A percentile compares a stretch with the other conserved stretches of the same genome.
These are phyloP conservation scores for Apis laboriosa DNA, from an alignment of 1,140 invertebrate genomes.

Conservation along the genomic window DNA sequence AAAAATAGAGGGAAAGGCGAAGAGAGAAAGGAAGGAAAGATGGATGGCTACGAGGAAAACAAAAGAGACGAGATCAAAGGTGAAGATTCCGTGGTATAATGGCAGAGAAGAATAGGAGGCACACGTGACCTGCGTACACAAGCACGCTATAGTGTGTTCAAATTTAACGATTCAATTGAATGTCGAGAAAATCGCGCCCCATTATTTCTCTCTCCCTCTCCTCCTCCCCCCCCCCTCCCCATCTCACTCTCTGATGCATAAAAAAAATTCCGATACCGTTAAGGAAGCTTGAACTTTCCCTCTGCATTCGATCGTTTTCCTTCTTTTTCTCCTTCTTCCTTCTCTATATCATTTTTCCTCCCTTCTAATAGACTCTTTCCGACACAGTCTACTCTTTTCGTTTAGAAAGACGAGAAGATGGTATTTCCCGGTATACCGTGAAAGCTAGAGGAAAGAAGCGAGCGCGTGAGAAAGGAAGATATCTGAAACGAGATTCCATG, in stretches of 20 bases:
- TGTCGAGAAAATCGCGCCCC: background rate
- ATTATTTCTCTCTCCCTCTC: background rate
- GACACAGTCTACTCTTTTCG: background rate
- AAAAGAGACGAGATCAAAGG: too few species aligned
- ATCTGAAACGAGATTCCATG: background rate
- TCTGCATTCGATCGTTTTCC: background rate
- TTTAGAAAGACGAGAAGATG: background rate
- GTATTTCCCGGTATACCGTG: constrained; percentile 7
- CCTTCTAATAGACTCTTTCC: background rate
- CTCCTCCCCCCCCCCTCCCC: background rate
- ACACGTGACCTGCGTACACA: background rate
- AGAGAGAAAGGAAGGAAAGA: background rate
- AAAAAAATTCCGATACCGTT: constrained; percentile 32
- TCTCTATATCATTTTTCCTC: constrained; percentile 6
- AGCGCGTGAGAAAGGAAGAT: constrained; percentile 7
- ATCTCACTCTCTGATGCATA: background rate
- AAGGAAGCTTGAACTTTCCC: constrained; percentile 27
- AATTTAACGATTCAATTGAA: background rate
- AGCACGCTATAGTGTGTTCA: background rate
- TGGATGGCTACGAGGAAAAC: too few species aligned
- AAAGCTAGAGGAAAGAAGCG: constrained; percentile 36
- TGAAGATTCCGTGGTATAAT: too few species aligned
- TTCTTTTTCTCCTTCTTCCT: background rate
- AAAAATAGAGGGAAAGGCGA: background rate
- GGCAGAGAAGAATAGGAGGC: too few species aligned